Conservation (phyloP, 2,888 invertebrate species). For the Spicauda simplicius region DNA sequence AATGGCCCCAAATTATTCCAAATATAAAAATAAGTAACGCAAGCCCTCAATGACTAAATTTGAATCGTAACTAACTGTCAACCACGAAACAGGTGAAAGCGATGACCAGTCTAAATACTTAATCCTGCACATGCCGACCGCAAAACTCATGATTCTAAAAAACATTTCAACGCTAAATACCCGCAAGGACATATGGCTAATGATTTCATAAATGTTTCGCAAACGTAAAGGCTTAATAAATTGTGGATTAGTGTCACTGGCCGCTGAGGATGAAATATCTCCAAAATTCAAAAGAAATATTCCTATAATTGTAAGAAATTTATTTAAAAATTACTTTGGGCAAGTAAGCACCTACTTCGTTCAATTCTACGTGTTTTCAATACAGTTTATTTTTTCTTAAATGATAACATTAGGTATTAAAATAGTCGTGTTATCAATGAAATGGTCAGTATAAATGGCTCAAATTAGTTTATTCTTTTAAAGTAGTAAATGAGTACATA, state of each 20-base stretch:
- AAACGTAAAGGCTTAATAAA: constrained; percentile 1
- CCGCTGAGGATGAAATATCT: not conserved
- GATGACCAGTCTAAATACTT: constrained; percentile 47
- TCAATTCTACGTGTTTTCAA: too few species aligned
- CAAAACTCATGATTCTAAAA: constrained; percentile 42
- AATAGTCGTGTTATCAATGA: too few species aligned
- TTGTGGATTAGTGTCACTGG: constrained; percentile 8
- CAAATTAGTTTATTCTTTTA: too few species aligned
- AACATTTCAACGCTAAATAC: not conserved
- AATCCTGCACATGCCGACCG: constrained; percentile 45
- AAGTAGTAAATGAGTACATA: too few species aligned
- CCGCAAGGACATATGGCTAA: constrained; percentile 19
- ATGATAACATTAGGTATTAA: too few species aligned
- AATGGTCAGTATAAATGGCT: too few species aligned
- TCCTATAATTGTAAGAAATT: too few species aligned
- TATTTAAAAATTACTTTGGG: too few species aligned
- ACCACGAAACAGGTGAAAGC: constrained; percentile 47
- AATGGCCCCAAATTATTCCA: not conserved
- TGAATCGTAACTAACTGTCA: constrained; percentile 56
- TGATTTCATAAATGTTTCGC: constrained; percentile 19
- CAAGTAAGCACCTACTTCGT: too few species aligned
- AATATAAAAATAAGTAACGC: not conserved
- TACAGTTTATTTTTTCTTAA: too few species aligned
- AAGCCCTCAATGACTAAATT: constrained; percentile 64
- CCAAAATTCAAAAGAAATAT: not conserved